These are phyloP conservation scores for Aspidoscelis tigris DNA, from an alignment of 2,113 vertebrate genomes.

Conservation along the genomic window DNA sequence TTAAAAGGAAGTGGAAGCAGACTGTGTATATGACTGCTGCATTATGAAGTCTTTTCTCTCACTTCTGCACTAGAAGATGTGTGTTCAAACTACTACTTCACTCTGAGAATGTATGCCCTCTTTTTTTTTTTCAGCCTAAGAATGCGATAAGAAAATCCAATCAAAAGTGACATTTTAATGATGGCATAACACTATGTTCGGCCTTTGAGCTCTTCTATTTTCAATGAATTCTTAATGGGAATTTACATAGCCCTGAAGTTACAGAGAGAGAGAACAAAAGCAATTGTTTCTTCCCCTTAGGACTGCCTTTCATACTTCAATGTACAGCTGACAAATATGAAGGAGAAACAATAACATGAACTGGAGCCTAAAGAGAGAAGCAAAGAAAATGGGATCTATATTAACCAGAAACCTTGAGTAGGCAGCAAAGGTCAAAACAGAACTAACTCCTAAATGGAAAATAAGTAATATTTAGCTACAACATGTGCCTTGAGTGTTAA, in stretches of 20 bases:
- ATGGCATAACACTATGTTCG: neutral
- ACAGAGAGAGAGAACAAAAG: neutral
- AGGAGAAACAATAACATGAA: neutral
- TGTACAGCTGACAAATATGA: neutral
- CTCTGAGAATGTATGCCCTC: neutral
- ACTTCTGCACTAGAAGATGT: neutral
- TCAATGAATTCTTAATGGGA: conserved; percentile 20
- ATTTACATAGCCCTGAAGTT: neutral
- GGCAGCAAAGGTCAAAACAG: neutral
- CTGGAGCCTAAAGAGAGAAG: neutral
- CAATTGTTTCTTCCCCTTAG: neutral
- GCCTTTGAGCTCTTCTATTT: neutral
- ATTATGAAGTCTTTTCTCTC: neutral
- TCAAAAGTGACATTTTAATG: conserved; percentile 4
- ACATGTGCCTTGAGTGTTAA: neutral
- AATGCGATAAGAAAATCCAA: neutral
- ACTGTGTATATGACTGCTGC: too few relatives aligned
- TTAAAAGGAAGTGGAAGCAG: neutral
- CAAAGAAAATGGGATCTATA: neutral
- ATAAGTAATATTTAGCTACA: neutral
- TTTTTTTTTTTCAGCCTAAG: neutral
- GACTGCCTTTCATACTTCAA: neutral
- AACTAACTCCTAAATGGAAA: neutral
- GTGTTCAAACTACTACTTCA: neutral
- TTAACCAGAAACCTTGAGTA: neutral